A percentile compares a stretch with the other conserved stretches of the same genome.
Conservation (phyloP, 2,113 vertebrate genomes). For the Glaucidium brasilianum region DNA sequence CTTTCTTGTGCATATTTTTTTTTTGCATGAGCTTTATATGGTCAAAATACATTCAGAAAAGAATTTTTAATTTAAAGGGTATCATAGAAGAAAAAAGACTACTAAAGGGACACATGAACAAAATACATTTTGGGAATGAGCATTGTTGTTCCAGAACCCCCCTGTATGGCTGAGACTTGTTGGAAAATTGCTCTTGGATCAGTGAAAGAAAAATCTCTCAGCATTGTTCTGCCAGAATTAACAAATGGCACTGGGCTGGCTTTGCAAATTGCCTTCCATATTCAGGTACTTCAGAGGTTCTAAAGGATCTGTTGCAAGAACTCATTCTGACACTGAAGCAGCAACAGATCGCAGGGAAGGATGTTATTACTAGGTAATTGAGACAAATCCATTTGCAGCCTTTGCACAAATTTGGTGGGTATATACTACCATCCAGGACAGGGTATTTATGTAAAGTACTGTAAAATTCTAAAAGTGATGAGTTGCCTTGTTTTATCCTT, state of each 20-base stretch:
- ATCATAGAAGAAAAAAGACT: slow-evolving; percentile 79
- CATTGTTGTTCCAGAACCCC: slow-evolving; percentile 73
- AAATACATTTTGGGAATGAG: slow-evolving; percentile 79
- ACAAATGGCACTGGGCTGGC: slow-evolving; percentile 76
- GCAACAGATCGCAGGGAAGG: slow-evolving; percentile 9
- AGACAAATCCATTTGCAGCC: neutral
- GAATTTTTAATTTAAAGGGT: slow-evolving; percentile 48
- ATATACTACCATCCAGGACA: neutral
- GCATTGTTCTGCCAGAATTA: slow-evolving; percentile 5
- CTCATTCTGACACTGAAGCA: slow-evolving; percentile 59
- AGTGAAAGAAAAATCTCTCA: neutral
- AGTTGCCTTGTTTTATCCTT: neutral
- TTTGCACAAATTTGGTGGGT: neutral
- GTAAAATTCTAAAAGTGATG: neutral
- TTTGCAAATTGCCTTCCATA: slow-evolving; percentile 58
- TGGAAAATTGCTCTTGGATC: slow-evolving; percentile 74
- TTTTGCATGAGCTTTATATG: neutral
- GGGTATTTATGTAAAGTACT: neutral
- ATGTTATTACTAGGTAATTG: slow-evolving; percentile 36
- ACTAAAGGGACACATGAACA: slow-evolving; percentile 78
- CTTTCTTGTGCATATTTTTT: neutral
- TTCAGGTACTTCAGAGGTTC: neutral
- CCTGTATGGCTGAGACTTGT: slow-evolving; percentile 80
- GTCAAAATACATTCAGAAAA: neutral
- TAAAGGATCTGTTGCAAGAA: slow-evolving; percentile 33